Evolutionary conservation across 2,113 vertebrate species (phyloP), one percentile per base, ranked within the genome.

Genomic region (Otolemur garnettii): DNA sequence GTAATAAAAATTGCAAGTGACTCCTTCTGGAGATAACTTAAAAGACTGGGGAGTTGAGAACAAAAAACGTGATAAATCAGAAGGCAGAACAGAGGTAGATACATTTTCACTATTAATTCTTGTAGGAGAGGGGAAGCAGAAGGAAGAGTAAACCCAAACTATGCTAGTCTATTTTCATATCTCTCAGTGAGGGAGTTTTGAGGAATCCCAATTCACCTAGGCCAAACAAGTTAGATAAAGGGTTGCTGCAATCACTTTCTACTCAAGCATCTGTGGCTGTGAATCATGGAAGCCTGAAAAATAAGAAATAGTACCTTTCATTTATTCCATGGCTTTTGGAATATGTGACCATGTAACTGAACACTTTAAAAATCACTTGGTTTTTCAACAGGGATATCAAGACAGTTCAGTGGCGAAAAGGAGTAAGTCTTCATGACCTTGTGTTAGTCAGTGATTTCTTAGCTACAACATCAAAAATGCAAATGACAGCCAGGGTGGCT

Each of bases 361-460:
- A n/a, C 75, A 30, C 85, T 88, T 93, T 84, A 90, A 72, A 93
- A 93, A 72, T 83, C 83, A 35, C n/a, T 83, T 94, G 62, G 7
- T 30, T 69, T 96, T 96, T 94, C 82, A 30, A 77, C 57, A 87
- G 66, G 55, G 1, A 13, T 90, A 14, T 85, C 81, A 90, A 78
- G 82, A 79, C 19, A 86, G 13, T 86, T 95, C 26, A 89, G 0
- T 78, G 62, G 45, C 7, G 38, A 42, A 50, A 80, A 87, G 57
- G 42, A 75, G 14, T 93, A 96, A 77, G 91, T 64, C n/a, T 93
- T 79, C 33, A 77, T 86, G 68, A 89, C 68, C 5, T 38, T 66
- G 72, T 33, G 24, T 60, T 62, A 75, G 35, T 55, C 38, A 91
- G 2, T 89, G 22, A 10, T 85, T 92, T 92, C 64, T 64, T 93